Base-by-base conservation (phyloP, 2,888 invertebrate genomes). In the Notocelia uddmanniana region DNA sequence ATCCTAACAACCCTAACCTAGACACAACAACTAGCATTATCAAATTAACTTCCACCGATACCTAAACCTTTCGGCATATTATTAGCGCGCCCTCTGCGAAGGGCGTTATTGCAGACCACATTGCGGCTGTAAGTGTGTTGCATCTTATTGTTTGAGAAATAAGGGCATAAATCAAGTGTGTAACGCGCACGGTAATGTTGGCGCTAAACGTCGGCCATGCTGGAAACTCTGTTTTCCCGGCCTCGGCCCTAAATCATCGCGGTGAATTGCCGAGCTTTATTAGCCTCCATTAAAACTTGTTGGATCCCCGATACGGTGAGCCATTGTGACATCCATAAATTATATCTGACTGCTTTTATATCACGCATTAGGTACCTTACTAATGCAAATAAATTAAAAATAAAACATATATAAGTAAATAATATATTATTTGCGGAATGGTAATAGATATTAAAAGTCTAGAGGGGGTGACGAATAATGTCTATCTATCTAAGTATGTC, bases 241-340 rank as follows among this genome's bases (percentile, higher is more conserved):
- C 45, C 78, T 81, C 83, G 80, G 81, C 81, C 80, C 82, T 84
- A 84, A 84, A 85, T 85, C 85, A 85, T 81, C 74, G 76, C 69
- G 64, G 78, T 74, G 82, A 80, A 83, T 83, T 81, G 81, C 81
- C 75, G 76, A 75, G 80, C 79, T 84, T 84, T 84, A 85, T 85
- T 83, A 81, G 74, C 74, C 74, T 78, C 74, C 69, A 79, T 80
- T 80, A 82, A 78, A 78, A 77, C 55, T 62, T 78, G 83, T 81
- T 74, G 76, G 55, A 48, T 59, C 13, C 37, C 18, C 57, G 45
- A 55, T 52, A 59, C 15, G 45, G 31, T 52, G 37, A 64, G 48
- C 54, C 9, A 48, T 62, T 60, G 45, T 11, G 48, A 50, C 58
- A 31, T 55, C 45, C 48, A 60, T 54, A 34, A 64, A 34, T 54